phyloP scores from a whole-genome alignment of 2,113 vertebrate species.

The Misgurnus mizolepis region DNA sequence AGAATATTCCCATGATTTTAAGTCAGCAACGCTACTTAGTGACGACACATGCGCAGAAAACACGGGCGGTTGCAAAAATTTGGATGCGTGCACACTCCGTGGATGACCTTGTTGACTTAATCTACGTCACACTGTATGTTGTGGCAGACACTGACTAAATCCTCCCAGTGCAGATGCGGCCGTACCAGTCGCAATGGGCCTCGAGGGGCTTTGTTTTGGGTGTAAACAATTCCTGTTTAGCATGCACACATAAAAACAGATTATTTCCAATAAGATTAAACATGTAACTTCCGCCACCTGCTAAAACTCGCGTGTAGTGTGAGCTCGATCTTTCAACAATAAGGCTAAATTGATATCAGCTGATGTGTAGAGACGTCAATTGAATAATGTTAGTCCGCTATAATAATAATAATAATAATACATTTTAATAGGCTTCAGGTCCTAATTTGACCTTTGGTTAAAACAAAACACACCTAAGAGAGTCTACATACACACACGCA shows the following conservation, averaged over 20 bases:
- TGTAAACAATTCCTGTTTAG: conserved; percentile 53
- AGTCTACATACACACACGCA: conserved; percentile 6
- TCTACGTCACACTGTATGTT: background rate
- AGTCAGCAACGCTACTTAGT: too few relatives aligned
- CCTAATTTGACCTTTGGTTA: background rate
- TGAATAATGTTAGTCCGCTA: background rate
- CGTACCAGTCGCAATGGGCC: conserved; percentile 17
- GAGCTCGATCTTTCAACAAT: background rate
- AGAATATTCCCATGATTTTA: too few relatives aligned
- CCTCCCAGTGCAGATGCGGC: conserved; percentile 12
- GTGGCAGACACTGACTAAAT: background rate
- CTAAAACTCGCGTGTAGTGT: background rate
- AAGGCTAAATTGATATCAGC: background rate
- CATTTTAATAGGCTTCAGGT: background rate
- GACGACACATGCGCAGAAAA: too few relatives aligned
- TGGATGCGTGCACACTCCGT: too few relatives aligned
- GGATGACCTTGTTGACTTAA: background rate
- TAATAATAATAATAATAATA: background rate
- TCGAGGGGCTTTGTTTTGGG: conserved; percentile 39
- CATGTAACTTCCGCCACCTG: background rate
- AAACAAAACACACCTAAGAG: background rate
- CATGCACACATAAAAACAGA: conserved; percentile 35
- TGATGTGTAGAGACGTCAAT: too few relatives aligned
- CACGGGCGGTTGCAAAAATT: too few relatives aligned
- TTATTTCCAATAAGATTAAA: conserved; percentile 15